Evolutionary conservation across 2,797 vertebrate genomes (phyloP), one percentile per base, ranked within the genome.

Genomic region (Tadarida brasiliensis): DNA sequence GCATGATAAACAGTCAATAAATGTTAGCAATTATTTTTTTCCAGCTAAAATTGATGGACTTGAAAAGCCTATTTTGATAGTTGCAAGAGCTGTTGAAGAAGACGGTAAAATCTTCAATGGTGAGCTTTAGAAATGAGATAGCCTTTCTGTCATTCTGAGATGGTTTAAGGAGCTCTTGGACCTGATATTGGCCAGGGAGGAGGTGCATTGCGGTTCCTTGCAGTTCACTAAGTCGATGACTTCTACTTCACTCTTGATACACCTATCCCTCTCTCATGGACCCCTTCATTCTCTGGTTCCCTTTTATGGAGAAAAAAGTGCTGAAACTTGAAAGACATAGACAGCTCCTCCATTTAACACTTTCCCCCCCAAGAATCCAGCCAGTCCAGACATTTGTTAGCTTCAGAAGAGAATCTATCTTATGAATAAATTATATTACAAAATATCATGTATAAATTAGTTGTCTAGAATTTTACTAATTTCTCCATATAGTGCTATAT

Each of bases 381-480:
- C 15, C 30, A 80, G 35, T 14, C 73, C 24, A 85, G 90, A 63
- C 24, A 80, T 56, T 65, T 90, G n/a, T 67, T 83, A 85, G 26
- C 20, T 91, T 68, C 47, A 80, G 73, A 87, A 44, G 9, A 54
- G 57, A 84, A 63, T 70, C 54, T 86, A 78, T 26, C 44, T 94
- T n/a, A 78, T 68, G 17, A 85, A 84, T 84, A 90, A 68, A 73
- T 54, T 84, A 2, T 19, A 56, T 86, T 93, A 10, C 57, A 76
- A 73, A 95, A 89, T 9, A 70, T 77, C 14, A 81, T 70, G 2
- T 81, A 76, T 56, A 96, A 86, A 26, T 93, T 44, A 84, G 24
- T 88, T 95, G n/a, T 87, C 67, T 91, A 65, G 76, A 87, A 89
- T 71, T 94, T 86, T 78, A 87, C 33, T 28, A 33, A 92, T 90